Evolutionary conservation across 1,140 invertebrate genomes (phyloP), one percentile per base, ranked within the genome.

Genomic region (Caenorhabditis brenneri): DNA sequence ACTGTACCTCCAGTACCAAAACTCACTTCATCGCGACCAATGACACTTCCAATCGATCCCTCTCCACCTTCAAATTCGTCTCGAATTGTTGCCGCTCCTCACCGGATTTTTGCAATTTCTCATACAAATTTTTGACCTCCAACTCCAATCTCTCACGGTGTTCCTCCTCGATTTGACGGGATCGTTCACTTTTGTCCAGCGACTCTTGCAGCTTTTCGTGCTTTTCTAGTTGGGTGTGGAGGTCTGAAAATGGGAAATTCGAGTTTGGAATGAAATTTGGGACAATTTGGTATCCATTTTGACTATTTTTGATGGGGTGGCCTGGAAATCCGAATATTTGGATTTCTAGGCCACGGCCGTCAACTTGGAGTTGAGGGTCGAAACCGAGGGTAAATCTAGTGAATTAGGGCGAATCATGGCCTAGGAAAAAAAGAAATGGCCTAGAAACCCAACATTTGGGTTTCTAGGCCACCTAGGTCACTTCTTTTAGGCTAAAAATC

Each of bases 1-100:
- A 46, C 42, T 16, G 16, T 0, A 46, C 16, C 16, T 46, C 42
- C 16, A 46, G 42, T 9, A 9, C 10, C n/a, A n/a, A n/a, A 58
- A 74, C 65, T 42, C 65, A 74, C 65, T 74, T 74, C 65, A 74
- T 12, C 24, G 33, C 10, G 10, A 74, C 36, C 22, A 74, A 24
- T 42, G 65, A 74, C 1, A 74, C 36, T 19, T 74, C 65, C 22
- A 74, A 74, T 12, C 22, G 5, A 2, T 74, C 65, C 36, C 65
- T 74, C 10, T 74, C 65, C 36, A 42, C 9, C 19, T 74, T 74
- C 36, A 74, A 42, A 46, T 39, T 39, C 3, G 7, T 74, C 36
- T 74, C 65, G 2, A 74, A 31, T 74, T 74, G 9, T 24, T 74
- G 36, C 15, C 36, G n/a, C 0, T 74, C 65, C 7, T 74, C 65